These are phyloP conservation scores for Torymus aiolomorphi DNA, from an alignment of 2,888 invertebrate species.

Conservation along the genomic window DNA sequence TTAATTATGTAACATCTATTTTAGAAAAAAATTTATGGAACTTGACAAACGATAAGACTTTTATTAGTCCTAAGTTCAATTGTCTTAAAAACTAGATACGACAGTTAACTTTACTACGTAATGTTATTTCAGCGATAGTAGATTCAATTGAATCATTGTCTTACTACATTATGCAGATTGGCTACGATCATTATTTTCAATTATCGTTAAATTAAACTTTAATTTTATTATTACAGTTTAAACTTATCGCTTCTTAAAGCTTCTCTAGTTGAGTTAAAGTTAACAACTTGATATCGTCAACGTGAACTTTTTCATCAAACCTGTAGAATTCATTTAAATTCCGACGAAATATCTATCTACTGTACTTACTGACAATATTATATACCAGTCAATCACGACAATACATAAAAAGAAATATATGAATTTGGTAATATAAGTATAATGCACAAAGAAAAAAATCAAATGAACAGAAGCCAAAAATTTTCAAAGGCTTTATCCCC, in stretches of 20 bases:
- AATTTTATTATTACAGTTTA: slow-evolving; percentile 43
- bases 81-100: slow-evolving; percentile 27
- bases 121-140: slow-evolving; percentile 24
- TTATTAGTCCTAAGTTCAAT: not conserved
- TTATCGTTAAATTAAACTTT: slow-evolving; percentile 51
- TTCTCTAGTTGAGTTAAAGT: slow-evolving; percentile 15
- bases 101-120: not conserved
- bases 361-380: too few species aligned
- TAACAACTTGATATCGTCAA: too few species aligned
- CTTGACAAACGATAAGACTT: not conserved
- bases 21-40: too few species aligned
- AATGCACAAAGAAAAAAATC: too few species aligned
- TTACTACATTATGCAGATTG: slow-evolving; percentile 53
- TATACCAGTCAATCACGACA: too few species aligned
- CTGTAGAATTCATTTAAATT: too few species aligned
- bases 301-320: too few species aligned
- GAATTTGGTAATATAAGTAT: too few species aligned
- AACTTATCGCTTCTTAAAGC: slow-evolving; percentile 12
- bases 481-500: not conserved
- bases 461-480: too few species aligned
- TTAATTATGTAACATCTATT: too few species aligned
- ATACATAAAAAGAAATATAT: too few species aligned
- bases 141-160: slow-evolving; percentile 55
- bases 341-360: too few species aligned
- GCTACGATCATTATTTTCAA: slow-evolving; percentile 53